These are phyloP conservation scores for Cylindroiulus punctatus DNA, from an alignment of 2,888 invertebrate species.

Conservation along the genomic window DNA sequence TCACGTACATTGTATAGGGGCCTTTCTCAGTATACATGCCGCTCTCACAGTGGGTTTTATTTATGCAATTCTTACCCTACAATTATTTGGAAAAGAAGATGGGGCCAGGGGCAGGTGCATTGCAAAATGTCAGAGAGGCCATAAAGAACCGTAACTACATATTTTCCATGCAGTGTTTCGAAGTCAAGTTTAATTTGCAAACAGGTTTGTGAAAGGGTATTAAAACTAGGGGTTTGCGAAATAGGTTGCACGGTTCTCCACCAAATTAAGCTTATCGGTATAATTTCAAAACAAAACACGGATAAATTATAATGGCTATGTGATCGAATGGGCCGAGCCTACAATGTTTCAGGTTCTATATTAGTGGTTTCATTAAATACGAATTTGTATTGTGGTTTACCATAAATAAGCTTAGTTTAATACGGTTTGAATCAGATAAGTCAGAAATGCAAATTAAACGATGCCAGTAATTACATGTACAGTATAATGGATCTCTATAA, in stretches of 20 bases:
- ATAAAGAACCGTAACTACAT: slow-evolving; percentile 40
- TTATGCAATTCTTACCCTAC: slow-evolving; percentile 42
- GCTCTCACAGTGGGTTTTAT: slow-evolving; percentile 12
- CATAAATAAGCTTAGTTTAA: neutral
- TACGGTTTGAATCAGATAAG: too few relatives aligned
- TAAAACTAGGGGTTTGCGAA: slow-evolving; percentile 6
- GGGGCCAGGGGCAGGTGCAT: slow-evolving; percentile 47
- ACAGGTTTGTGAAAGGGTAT: slow-evolving; percentile 21
- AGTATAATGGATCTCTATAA: too few relatives aligned
- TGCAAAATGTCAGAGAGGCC: slow-evolving; percentile 43
- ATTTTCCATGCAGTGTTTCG: slow-evolving; percentile 31
- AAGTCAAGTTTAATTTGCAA: slow-evolving; percentile 34
- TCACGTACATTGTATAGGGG: neutral
- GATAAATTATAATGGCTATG: neutral
- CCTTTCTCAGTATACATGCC: neutral
- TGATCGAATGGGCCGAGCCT: neutral
- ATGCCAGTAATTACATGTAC: too few relatives aligned
- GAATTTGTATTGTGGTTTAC: too few relatives aligned
- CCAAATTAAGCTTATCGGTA: neutral
- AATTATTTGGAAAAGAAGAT: slow-evolving; percentile 43
- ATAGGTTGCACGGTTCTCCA: slow-evolving; percentile 28
- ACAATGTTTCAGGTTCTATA: neutral
- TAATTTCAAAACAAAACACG: neutral
- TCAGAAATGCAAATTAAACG: too few relatives aligned
- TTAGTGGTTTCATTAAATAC: too few relatives aligned